Percentiles rank a stretch among this genome's conserved stretches.
phyloP scores from a whole-genome alignment of 1,140 invertebrate species.

The Dendrolimus punctatus region DNA sequence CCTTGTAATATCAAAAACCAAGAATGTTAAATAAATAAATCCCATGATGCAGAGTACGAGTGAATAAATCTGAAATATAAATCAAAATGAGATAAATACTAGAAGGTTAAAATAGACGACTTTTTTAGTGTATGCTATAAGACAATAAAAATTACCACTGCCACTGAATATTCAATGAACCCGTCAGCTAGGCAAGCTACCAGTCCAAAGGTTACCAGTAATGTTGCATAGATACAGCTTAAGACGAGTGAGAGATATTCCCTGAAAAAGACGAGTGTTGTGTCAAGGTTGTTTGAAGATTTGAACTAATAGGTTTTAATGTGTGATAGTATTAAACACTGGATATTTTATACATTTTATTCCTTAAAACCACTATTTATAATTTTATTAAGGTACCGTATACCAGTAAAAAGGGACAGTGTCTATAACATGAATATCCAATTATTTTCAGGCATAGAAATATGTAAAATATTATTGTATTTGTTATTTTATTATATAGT shows the following conservation, averaged over 20 bases:
- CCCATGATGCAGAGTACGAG: conserved; percentile 73
- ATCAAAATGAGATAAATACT: not conserved
- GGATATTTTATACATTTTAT: not conserved
- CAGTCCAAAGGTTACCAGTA: conserved; percentile 77
- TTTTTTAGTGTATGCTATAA: not conserved
- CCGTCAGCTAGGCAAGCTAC: conserved; percentile 76
- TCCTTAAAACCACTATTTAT: not conserved
- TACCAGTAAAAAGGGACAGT: no score
- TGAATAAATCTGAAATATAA: conserved; percentile 73
- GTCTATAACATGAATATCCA: no score
- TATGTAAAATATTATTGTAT: no score
- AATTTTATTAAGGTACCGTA: not conserved
- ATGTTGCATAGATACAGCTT: conserved; percentile 77
- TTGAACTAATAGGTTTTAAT: no score
- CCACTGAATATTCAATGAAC: conserved; percentile 66
- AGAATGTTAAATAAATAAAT: conserved; percentile 74
- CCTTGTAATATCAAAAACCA: conserved; percentile 75
- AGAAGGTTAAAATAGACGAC: not conserved
- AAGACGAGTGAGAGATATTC: conserved; percentile 72
- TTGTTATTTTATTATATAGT: no score
- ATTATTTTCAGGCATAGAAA: no score
- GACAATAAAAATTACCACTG: conserved; percentile 65
- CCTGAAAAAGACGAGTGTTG: conserved; percentile 43
- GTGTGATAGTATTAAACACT: no score
- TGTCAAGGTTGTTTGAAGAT: no score